phyloP scores from a whole-genome alignment of 37 sponge, comb jelly and placozoan genomes.

The Spongia lamella region DNA sequence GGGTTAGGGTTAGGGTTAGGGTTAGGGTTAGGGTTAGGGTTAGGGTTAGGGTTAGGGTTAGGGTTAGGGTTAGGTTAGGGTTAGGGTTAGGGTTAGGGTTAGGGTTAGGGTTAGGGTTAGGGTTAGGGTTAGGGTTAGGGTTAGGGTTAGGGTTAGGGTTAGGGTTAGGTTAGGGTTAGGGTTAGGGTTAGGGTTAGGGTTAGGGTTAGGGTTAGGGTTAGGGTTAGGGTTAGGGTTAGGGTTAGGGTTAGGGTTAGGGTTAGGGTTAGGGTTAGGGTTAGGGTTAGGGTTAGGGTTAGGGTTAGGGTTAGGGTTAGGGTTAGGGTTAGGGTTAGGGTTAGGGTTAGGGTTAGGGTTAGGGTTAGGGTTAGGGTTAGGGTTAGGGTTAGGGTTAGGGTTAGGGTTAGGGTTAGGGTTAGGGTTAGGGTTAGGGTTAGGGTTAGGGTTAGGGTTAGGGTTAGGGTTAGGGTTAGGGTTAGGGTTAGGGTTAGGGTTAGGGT shows the following conservation, averaged over 20 bases:
- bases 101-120: conserved; percentile 61
- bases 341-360: conserved; percentile 13
- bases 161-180: too few species aligned
- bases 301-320: conserved; percentile 60
- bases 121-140: conserved; percentile 62
- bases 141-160: too few species aligned
- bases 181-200: conserved; percentile 51
- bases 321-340: conserved; percentile 42
- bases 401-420: conserved; percentile 51
- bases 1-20: conserved; percentile 54
- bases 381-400: conserved; percentile 59
- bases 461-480: conserved; percentile 55
- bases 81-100: conserved; percentile 48
- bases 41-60: conserved; percentile 57
- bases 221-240: conserved; percentile 63
- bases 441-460: conserved; percentile 62
- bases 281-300: conserved; percentile 51
- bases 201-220: conserved; percentile 63
- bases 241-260: conserved; percentile 60
- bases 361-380: conserved; percentile 40
- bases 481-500: conserved; percentile 48
- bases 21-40: conserved; percentile 47
- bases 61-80: too few species aligned
- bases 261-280: conserved; percentile 51
- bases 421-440: conserved; percentile 51